Evolutionary conservation across 2,113 vertebrate species (phyloP).

Genomic region (Dromiciops gliroides): DNA sequence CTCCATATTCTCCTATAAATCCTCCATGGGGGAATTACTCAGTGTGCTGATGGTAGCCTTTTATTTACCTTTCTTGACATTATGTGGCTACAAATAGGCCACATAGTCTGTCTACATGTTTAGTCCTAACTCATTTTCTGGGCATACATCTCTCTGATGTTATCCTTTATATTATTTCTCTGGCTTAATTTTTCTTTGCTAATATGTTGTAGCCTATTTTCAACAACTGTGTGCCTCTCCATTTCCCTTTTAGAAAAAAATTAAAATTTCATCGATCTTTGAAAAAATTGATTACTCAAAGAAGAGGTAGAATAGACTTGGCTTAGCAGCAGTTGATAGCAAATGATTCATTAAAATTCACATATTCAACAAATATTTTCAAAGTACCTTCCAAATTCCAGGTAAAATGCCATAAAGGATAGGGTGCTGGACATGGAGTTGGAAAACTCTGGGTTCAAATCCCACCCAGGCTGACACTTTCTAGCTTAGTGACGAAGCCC

Average conservation of each 20-base stretch:
- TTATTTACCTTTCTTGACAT: neutral
- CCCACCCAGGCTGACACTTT: no score
- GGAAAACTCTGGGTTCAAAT: no score
- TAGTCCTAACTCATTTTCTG: neutral
- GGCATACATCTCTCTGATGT: neutral
- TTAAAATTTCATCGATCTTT: neutral
- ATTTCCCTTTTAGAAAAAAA: neutral
- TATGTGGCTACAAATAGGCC: neutral
- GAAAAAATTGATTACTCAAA: neutral
- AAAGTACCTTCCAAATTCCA: no score
- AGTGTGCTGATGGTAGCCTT: neutral
- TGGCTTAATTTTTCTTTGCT: neutral
- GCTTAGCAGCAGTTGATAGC: neutral
- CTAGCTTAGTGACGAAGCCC: no score
- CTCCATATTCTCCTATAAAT: neutral
- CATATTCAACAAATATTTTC: no score
- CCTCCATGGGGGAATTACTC: neutral
- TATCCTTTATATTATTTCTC: neutral
- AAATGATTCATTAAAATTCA: no score
- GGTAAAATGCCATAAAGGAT: no score
- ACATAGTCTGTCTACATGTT: neutral
- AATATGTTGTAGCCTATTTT: neutral
- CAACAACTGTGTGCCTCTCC: neutral
- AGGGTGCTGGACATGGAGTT: no score
- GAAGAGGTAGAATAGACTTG: no score